These are phyloP conservation scores for Oasisia sp. DNA, from an alignment of 2,888 invertebrate genomes.

Conservation along the genomic window DNA sequence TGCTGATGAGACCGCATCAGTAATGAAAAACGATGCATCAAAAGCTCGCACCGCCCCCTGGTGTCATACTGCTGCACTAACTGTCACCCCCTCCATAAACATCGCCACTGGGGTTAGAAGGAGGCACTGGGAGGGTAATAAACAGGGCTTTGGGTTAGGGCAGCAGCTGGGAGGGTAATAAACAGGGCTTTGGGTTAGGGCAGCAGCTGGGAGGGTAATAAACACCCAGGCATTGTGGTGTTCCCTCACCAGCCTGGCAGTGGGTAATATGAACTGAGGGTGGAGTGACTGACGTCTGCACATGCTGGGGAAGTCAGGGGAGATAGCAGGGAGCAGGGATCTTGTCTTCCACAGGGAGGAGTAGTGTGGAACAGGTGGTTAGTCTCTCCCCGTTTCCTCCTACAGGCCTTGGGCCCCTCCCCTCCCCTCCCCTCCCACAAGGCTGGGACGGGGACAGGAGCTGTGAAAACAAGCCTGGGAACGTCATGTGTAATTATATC, in stretches of 20 bases:
- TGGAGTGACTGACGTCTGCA: not conserved
- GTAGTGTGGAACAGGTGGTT: not conserved
- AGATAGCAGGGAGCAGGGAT: constrained; percentile 3
- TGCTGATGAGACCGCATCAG: not conserved
- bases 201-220: not conserved
- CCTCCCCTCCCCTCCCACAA: not conserved
- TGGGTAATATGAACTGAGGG: not conserved
- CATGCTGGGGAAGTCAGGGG: not conserved
- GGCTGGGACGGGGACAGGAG: not conserved
- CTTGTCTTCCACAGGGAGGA: not conserved
- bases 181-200: not conserved
- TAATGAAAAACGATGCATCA: not conserved
- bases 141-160: not conserved
- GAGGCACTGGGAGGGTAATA: no score
- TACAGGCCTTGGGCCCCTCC: not conserved
- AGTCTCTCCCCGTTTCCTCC: not conserved
- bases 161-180: not conserved
- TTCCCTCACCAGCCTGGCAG: not conserved
- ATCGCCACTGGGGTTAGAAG: not conserved
- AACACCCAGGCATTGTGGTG: not conserved
- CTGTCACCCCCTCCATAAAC: not conserved
- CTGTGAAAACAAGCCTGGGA: not conserved
- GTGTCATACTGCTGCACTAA: not conserved
- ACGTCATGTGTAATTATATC: not conserved
- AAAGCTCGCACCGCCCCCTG: not conserved